Conservation (phyloP, 2,797 vertebrate genomes). For the Chaunax sp. region DNA sequence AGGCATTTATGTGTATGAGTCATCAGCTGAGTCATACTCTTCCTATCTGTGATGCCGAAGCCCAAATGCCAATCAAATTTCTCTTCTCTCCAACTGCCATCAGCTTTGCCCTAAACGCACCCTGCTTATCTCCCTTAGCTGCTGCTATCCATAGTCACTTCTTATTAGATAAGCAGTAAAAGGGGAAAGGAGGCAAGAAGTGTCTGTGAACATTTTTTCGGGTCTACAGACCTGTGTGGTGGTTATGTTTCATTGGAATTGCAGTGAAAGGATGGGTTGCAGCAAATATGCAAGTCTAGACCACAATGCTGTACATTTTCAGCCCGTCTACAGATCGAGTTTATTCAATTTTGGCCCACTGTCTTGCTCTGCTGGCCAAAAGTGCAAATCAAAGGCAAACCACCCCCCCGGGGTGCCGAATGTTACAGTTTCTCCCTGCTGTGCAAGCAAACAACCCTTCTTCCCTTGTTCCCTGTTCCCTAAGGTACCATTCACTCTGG, state of each 20-base stretch:
- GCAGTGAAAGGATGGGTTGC: slow-evolving; percentile 21
- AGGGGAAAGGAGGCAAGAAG: not conserved
- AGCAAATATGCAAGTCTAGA: slow-evolving; percentile 17
- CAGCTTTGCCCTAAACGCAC: slow-evolving; percentile 18
- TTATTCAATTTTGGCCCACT: slow-evolving; percentile 61
- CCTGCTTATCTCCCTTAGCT: not conserved
- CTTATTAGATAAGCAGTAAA: not conserved
- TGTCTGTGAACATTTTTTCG: slow-evolving; percentile 27
- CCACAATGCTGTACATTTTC: slow-evolving; percentile 41
- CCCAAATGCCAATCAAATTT: slow-evolving; percentile 34
- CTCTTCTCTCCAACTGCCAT: not conserved
- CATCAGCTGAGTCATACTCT: slow-evolving; percentile 68
- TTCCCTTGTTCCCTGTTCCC: slow-evolving; percentile 30
- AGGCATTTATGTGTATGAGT: slow-evolving; percentile 63
- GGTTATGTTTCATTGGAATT: slow-evolving; percentile 39
- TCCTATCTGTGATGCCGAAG: slow-evolving; percentile 45
- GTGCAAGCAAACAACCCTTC: slow-evolving; percentile 45
- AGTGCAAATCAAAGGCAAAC: slow-evolving; percentile 57
- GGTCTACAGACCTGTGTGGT: slow-evolving; percentile 13
- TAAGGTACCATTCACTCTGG: slow-evolving; percentile 52
- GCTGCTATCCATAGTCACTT: not conserved
- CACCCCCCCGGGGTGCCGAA: slow-evolving; percentile 33
- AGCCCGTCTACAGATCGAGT: slow-evolving; percentile 45
- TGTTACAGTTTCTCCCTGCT: slow-evolving; percentile 37
- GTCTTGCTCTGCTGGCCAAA: slow-evolving; percentile 39